A percentile compares a stretch with the other conserved stretches of the same genome.
Evolutionary conservation across 2,888 invertebrate species (phyloP).

Genomic region (Drosophila histrio): DNA sequence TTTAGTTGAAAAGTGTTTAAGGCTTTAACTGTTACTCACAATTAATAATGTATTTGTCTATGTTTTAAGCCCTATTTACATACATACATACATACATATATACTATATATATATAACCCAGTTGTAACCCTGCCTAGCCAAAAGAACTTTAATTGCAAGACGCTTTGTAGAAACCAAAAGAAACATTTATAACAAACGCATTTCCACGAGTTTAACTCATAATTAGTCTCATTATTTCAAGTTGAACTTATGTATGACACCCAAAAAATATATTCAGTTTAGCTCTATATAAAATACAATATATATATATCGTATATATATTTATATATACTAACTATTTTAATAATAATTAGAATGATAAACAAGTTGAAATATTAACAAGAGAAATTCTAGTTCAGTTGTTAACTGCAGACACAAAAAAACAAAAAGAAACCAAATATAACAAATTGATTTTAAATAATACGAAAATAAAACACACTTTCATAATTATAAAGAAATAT

Average conservation of each 20-base stretch:
- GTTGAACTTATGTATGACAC: constrained; percentile 45
- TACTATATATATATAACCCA: constrained; percentile 24
- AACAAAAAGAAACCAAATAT: constrained; percentile 12
- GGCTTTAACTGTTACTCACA: constrained; percentile 58
- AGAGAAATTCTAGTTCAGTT: constrained; percentile 59
- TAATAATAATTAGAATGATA: constrained; percentile 33
- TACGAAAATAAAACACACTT: constrained; percentile 13
- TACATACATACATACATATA: constrained; percentile 14
- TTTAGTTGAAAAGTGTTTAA: constrained; percentile 60
- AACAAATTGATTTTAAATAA: constrained; percentile 14
- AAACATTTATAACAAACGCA: constrained; percentile 59
- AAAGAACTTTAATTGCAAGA: constrained; percentile 39
- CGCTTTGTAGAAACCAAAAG: constrained; percentile 50
- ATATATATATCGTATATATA: constrained; percentile 27
- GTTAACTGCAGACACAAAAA: constrained; percentile 35
- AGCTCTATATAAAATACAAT: constrained; percentile 33
- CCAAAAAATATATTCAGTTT: constrained; percentile 50
- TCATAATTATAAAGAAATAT: constrained; percentile 9
- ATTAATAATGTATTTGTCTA: constrained; percentile 25
- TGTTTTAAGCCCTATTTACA: constrained; percentile 16
- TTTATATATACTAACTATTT: constrained; percentile 36
- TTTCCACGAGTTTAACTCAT: constrained; percentile 80
- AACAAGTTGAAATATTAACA: constrained; percentile 54
- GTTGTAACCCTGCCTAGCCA: constrained; percentile 49
- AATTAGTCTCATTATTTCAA: constrained; percentile 55